Evolutionary conservation across 2,888 invertebrate species (phyloP), one percentile per base, ranked within the genome.

Genomic region (Caenorhabditis parvicauda): DNA sequence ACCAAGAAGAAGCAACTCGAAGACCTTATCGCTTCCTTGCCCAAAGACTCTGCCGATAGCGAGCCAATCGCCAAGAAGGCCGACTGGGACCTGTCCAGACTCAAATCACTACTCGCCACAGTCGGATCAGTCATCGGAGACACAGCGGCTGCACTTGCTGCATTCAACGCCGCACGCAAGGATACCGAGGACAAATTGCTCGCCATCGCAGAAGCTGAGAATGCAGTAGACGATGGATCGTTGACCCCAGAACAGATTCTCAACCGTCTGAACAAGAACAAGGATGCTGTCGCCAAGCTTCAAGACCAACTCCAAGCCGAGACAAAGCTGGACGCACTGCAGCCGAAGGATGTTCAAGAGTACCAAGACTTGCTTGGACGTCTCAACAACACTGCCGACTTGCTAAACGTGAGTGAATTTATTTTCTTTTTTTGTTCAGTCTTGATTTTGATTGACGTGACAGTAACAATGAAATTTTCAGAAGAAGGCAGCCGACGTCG

Each of bases 131-230:
- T 62, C 28, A 62, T 70, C 53, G 70, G 67, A 29, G 67, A 70
- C 59, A 68, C 68, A 39, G 48, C 68, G 32, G 67, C 68, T 41
- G 67, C 70, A 49, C 64, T 68, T 46, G 70, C 67, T 25, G 63
- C 67, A 22, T 68, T 68, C 62, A 66, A 62, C 32, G 64, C 67
- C 6, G 59, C 64, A 50, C 63, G 69, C 47, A 67, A 66, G 52
- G 63, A 67, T 28, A 64, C 65, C 41, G 70, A 69, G 56, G 64
- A 64, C 29, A 48, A 64, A 42, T 59, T 62, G 29, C 54, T 62
- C 46, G 65, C 55, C 42, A 50, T 59, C 45, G 54, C 59, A 32
- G 37, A 41, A 29, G 51, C 54, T 27, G 59, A 50, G 35, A 22
- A 25, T 14, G 43, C 43, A 59, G 25, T 12, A 35, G 54, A 48